Evolutionary conservation across 2,797 vertebrate species (phyloP), one percentile per base, ranked within the genome.

Genomic region (Pseudopleuronectes americanus): DNA sequence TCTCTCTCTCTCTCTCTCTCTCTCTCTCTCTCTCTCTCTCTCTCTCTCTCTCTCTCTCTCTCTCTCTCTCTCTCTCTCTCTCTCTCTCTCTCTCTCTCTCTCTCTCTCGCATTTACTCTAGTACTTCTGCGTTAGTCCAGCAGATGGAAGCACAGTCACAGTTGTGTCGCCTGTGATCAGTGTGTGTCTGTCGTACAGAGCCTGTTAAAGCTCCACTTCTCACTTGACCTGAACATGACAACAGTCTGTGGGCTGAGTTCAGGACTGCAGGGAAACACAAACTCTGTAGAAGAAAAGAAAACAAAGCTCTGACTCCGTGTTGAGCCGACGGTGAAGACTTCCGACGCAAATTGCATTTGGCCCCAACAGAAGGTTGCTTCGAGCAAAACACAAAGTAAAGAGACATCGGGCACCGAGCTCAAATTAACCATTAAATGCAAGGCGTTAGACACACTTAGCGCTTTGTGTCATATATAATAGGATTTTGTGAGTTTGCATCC

Each of bases 121-220:
- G 22, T 48, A 33, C 13, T 64, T 67, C 43, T 3, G 22, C 12
- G 2, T 64, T 36, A 13, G 3, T 64, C 81, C 90, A 87, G 74
- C 68, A 90, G 92, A 85, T 84, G 87, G 74, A 60, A 83, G 81
- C 83, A 90, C 68, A 83, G 83, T 61, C 64, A 3, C 56, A 48
- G 21, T 26, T 0, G 6, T 19, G n/a, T 64, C n/a, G 0, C 19
- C n/a, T 14, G 12, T 10, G n/a, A 60, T 57, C 38, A 33, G 43
- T 38, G 43, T 6, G 45, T 3, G 38, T 48, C 66, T 64, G 22
- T 21, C 38, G 61, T 33, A 57, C 67, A 57, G 53, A 23, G 14
- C 48, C 43, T 51, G 73, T 74, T 74, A 58, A 28, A 8, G 33
- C 14, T 19, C 52, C 52, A 14, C 38, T 62, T 57, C 54, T 60